phyloP scores from a whole-genome alignment of 2,113 vertebrate species.

The Pelvicachromis taeniatus region DNA sequence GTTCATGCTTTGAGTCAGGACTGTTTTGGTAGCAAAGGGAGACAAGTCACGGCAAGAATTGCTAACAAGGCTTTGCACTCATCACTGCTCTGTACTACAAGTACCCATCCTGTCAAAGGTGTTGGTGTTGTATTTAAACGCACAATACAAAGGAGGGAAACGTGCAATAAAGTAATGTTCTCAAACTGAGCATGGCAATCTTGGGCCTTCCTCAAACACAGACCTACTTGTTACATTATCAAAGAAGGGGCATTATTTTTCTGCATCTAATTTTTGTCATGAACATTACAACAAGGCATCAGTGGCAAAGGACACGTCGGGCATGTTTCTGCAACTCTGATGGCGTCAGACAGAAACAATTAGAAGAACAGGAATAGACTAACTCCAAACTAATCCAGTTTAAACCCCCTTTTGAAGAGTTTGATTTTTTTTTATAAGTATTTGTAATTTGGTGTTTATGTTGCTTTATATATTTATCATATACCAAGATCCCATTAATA shows the following conservation, averaged over 20 bases:
- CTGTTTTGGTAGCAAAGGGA: not conserved
- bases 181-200: not conserved
- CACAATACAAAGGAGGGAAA: not conserved
- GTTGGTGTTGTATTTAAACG: not conserved
- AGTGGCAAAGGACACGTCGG: not conserved
- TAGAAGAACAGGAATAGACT: not conserved
- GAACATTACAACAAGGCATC: not conserved
- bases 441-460: not conserved
- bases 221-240: not conserved
- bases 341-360: not conserved
- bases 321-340: not conserved
- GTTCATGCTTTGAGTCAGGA: not conserved
- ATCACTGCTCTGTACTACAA: not conserved
- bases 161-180: accelerated
- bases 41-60: not conserved
- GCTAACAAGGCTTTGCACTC: not conserved
- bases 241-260: not conserved
- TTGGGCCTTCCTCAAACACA: not conserved
- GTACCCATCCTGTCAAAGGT: not conserved
- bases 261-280: not conserved
- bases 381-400: not conserved
- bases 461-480: not conserved
- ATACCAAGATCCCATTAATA: not conserved
- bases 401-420: not conserved
- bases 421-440: not conserved